phyloP scores from a whole-genome alignment of 53 echinoderm and acorn worm species.

The Antedon mediterranea region DNA sequence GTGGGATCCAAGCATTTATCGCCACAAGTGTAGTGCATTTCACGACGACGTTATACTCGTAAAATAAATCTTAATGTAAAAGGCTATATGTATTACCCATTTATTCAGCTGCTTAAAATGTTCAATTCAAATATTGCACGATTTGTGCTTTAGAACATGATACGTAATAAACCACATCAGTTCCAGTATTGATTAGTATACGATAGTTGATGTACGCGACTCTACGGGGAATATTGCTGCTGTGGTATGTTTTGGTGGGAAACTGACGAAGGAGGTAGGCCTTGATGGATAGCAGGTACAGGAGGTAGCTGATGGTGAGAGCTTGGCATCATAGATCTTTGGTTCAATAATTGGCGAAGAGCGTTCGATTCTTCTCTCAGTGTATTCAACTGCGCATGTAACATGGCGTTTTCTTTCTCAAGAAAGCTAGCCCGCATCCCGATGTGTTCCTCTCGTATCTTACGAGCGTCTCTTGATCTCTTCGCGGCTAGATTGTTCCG shows the following conservation, averaged over 20 bases:
- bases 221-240: no score
- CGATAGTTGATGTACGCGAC: no score
- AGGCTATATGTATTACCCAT: no score
- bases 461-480: slow-evolving; percentile 77
- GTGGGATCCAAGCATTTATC: no score
- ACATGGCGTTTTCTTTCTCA: slow-evolving; percentile 77
- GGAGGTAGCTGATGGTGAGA: neutral
- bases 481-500: slow-evolving; percentile 93
- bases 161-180: no score
- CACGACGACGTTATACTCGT: no score
- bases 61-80: no score
- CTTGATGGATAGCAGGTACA: neutral
- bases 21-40: no score
- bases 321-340: slow-evolving; percentile 35
- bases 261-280: no score
- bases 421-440: slow-evolving; percentile 68
- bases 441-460: slow-evolving; percentile 65
- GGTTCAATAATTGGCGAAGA: slow-evolving; percentile 53
- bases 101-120: neutral
- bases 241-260: no score
- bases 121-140: neutral
- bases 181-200: no score
- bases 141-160: neutral
- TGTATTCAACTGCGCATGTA: slow-evolving; percentile 68
- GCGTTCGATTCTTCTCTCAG: slow-evolving; percentile 83